Conservation (phyloP, 2,797 vertebrate genomes). For the Austrolebias charrua region DNA sequence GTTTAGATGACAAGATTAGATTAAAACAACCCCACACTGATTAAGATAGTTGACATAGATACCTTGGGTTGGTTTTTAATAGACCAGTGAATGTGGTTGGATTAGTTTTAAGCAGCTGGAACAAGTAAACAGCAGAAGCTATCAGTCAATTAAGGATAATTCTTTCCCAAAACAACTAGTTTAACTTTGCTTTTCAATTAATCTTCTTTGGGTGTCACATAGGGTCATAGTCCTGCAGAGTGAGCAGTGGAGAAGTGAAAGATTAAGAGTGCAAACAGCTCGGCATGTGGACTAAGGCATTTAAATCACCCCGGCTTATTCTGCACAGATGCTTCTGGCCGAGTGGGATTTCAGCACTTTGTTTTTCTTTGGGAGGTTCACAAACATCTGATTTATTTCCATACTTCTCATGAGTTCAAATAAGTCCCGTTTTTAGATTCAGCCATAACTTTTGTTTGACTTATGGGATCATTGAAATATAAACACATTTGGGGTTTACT, state of each 20-base stretch:
- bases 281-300: constrained; percentile 21
- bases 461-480: constrained; percentile 14
- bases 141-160: constrained; percentile 76
- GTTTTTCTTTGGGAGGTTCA: constrained; percentile 52
- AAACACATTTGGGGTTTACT: not conserved
- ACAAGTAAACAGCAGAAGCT: constrained; percentile 63
- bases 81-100: constrained; percentile 43
- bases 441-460: not conserved
- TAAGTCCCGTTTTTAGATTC: constrained; percentile 41
- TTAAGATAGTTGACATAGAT: constrained; percentile 70
- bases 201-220: constrained; percentile 64
- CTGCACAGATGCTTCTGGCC: constrained; percentile 58
- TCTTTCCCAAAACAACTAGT: constrained; percentile 69
- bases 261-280: constrained; percentile 65
- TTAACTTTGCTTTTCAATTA: constrained; percentile 72
- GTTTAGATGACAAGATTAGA: constrained; percentile 64
- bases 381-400: constrained; percentile 50
- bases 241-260: constrained; percentile 63
- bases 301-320: constrained; percentile 49
- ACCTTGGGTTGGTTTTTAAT: constrained; percentile 50
- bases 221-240: constrained; percentile 56
- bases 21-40: constrained; percentile 60
- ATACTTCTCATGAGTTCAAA: constrained; percentile 36
- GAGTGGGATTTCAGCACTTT: constrained; percentile 55
- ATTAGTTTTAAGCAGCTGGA: constrained; percentile 58